Conservation (phyloP, 2,797 vertebrate species). For the Sebastes elongatus region DNA sequence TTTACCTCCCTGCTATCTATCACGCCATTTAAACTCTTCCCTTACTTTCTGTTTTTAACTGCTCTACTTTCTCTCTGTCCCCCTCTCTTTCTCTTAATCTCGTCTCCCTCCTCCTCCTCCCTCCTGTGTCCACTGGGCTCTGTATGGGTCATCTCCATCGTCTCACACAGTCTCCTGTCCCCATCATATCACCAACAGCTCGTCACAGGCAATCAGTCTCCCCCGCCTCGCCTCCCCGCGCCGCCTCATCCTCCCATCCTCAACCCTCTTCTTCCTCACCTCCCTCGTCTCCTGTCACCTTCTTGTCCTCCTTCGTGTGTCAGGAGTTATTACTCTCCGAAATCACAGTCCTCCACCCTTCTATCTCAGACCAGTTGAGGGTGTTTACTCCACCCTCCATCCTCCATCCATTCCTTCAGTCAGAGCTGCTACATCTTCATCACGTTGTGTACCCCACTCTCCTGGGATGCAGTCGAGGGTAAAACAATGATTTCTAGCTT, state of each 20-base stretch:
- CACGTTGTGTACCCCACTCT: background rate
- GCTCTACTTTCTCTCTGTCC: slow-evolving; percentile 1
- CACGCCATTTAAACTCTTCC: slow-evolving; percentile 62
- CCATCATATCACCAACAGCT: slow-evolving; percentile 80
- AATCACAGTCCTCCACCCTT: slow-evolving; percentile 14
- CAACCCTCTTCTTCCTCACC: slow-evolving; percentile 53
- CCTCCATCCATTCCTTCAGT: background rate
- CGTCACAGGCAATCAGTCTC: slow-evolving; percentile 79
- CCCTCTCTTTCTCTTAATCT: background rate
- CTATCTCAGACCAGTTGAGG: slow-evolving; percentile 6
- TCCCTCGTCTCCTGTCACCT: slow-evolving; percentile 54
- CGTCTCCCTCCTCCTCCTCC: background rate
- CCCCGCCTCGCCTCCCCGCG: slow-evolving; percentile 34
- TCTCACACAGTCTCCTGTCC: slow-evolving; percentile 65
- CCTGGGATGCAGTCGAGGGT: background rate
- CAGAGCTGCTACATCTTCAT: background rate
- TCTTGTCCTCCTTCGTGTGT: slow-evolving; percentile 63
- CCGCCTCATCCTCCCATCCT: slow-evolving; percentile 35
- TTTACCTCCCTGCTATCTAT: slow-evolving; percentile 60
- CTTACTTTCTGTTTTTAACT: slow-evolving; percentile 67
- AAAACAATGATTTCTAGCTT: slow-evolving; percentile 1
- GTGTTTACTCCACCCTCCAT: slow-evolving; percentile 6
- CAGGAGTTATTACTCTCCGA: slow-evolving; percentile 64
- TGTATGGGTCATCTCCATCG: slow-evolving; percentile 40
- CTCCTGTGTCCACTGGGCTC: slow-evolving; percentile 14